phyloP scores from a whole-genome alignment of 2,113 vertebrate genomes.

The Ursus arctos region DNA sequence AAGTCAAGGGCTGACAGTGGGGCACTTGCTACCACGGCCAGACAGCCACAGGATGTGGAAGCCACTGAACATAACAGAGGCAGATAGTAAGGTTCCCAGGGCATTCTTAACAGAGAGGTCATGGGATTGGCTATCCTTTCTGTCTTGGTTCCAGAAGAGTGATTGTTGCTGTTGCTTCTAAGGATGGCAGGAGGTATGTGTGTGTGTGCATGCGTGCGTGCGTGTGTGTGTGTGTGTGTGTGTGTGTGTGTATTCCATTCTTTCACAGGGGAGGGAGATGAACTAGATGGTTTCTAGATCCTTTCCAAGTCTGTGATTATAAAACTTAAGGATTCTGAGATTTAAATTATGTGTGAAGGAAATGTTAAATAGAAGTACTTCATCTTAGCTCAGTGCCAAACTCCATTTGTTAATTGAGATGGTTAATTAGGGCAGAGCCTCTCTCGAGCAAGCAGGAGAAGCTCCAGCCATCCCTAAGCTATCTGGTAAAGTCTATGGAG shows the following conservation, averaged over 20 bases:
- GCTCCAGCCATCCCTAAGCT: background rate
- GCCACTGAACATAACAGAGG: background rate
- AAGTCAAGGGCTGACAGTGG: background rate
- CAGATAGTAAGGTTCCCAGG: background rate
- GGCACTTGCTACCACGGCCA: background rate
- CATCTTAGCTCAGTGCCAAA: conserved; percentile 12
- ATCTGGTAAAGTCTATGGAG: background rate
- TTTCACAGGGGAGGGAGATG: background rate
- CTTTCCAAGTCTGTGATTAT: conserved; percentile 46
- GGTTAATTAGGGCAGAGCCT: conserved; percentile 38
- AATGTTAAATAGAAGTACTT: conserved; percentile 58
- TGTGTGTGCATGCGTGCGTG: background rate
- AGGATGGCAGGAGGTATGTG: background rate
- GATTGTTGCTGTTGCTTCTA: background rate
- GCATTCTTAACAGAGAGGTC: background rate
- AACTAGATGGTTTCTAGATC: conserved; percentile 20
- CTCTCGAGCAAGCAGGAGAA: background rate
- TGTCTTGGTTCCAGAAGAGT: background rate
- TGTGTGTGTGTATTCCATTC: background rate
- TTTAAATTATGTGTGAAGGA: conserved; percentile 68
- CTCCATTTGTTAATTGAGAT: conserved; percentile 34
- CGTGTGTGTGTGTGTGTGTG: background rate
- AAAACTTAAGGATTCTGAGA: conserved; percentile 30
- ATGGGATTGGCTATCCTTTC: background rate
- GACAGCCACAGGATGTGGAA: background rate